Base-by-base conservation (phyloP, 2,888 invertebrate genomes). In the Thymelicus acteon region DNA sequence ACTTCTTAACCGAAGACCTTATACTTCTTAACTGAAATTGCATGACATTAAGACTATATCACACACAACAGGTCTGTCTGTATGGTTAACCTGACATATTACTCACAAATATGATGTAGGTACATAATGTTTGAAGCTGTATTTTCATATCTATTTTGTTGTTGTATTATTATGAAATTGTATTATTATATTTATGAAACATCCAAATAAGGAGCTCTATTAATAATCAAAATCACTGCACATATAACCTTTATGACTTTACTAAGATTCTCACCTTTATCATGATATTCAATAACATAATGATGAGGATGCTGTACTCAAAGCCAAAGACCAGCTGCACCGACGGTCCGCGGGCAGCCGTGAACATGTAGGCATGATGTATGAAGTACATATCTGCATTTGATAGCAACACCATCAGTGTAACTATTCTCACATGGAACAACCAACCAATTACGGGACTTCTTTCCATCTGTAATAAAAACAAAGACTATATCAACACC, bases 251-350 rank as follows among this genome's bases (percentile, higher is more conserved):
- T 31, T 31, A 60, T 54, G 47, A 19, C 19, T 15, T 15, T 40
- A 7, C 4, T 13, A 40, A 52, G 4, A 60, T 12, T 60, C 97
- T 82, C 95, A 97, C 93, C 97, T 99, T 99, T 75, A 99, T 97
- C 63, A 97, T 95, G 72, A 98, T 98, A 90, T 99, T 99, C 68
- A 97, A 94, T 47, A 98, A 97, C 85, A 98, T 97, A 6, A 99
- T 99, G 71, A 99, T 94, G 65, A 99, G 94, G 85, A 99, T 98
- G 74, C 99, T 99, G 93, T 99, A 99, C 94, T 99, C 99, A 93
- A 99, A 99, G 66, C 99, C 99, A 94, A 99, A 99, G 7, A 99
- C 99, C 73, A 99, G 94, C 90, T 99, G 99, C 0, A 99, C 99
- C 0, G 98, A 98, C 7, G 99, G 98, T 57, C 99, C 99, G 85